Evolutionary conservation across 2,113 vertebrate genomes (phyloP), one percentile per base, ranked within the genome.

Genomic region (Epinephelus moara): DNA sequence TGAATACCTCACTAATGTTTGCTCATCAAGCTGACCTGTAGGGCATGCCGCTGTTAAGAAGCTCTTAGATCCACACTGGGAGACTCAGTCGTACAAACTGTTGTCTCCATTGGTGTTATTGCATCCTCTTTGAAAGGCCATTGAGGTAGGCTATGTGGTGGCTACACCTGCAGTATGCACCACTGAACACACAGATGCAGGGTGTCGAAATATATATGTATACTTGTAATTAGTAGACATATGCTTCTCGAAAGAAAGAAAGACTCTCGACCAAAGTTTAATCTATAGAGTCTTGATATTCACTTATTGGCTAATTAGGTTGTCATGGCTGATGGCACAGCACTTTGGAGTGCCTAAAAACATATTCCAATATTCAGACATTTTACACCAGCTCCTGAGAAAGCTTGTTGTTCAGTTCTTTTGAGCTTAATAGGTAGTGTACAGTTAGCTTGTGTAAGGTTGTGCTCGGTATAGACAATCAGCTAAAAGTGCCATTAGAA

Each of bases 1-100:
- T 70, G 71, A 91, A 85, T 80, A 81, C 67, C 71, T 85, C 80
- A 10, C 82, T 84, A 84, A 89, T 87, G 86, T 78, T 90, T 85
- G 75, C 84, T 87, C 84, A 81, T 91, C 78, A 76, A 84, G 75
- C 76, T 85, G 76, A 90, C 82, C 89, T 87, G 86, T 75, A 61
- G 88, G 90, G 75, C 84, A 86, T 14, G 37, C 33, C 53, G 47
- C 69, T 19, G n/a, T 82, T 81, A 30, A 50, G 47, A 63, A 47
- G 13, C 64, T 62, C 67, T 74, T 21, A 59, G 75, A 84, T 83
- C 70, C 30, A 47, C 74, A 73, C 56, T 69, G 33, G 21, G 66
- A 57, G 55, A 42, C 25, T 56, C 25, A 8, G 30, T 1, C 12
- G 50, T 23, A 21, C 12, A 55, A 70, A 57, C 15, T 8, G 27